Percentiles rank a stretch among this genome's conserved stretches.
Conservation (phyloP, 2,888 invertebrate species). For the Drosophila prolongata region DNA sequence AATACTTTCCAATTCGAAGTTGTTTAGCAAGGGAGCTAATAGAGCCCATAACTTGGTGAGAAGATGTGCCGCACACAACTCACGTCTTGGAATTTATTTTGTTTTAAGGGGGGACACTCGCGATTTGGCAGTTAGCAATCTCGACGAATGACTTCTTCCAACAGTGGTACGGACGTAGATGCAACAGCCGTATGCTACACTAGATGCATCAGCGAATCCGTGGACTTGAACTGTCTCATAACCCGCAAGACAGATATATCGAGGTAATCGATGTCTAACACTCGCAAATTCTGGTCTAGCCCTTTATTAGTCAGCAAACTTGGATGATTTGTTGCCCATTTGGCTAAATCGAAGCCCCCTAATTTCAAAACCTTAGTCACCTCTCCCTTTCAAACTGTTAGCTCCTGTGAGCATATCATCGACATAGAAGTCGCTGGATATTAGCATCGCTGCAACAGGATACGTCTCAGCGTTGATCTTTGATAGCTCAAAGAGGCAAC, state of each 20-base stretch:
- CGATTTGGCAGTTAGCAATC: slow-evolving; percentile 4
- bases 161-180: neutral
- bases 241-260: neutral
- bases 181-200: neutral
- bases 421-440: too few species aligned
- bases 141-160: neutral
- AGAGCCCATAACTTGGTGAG: slow-evolving; percentile 1
- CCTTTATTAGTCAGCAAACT: too few species aligned
- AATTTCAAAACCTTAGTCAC: too few species aligned
- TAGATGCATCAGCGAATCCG: slow-evolving; percentile 5
- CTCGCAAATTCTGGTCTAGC: too few species aligned
- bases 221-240: neutral
- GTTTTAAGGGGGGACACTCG: neutral
- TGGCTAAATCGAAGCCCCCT: too few species aligned
- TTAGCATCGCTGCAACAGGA: too few species aligned
- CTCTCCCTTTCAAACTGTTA: too few species aligned
- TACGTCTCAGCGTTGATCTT: too few species aligned
- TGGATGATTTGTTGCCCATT: too few species aligned
- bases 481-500: too few species aligned
- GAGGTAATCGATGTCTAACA: too few species aligned
- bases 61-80: slow-evolving; percentile 4
- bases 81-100: neutral
- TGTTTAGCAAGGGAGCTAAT: neutral
- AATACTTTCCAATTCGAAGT: neutral
- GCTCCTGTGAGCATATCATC: too few species aligned